Base-by-base conservation (phyloP, 2,888 invertebrate species). In the Salpingus planirostris region DNA sequence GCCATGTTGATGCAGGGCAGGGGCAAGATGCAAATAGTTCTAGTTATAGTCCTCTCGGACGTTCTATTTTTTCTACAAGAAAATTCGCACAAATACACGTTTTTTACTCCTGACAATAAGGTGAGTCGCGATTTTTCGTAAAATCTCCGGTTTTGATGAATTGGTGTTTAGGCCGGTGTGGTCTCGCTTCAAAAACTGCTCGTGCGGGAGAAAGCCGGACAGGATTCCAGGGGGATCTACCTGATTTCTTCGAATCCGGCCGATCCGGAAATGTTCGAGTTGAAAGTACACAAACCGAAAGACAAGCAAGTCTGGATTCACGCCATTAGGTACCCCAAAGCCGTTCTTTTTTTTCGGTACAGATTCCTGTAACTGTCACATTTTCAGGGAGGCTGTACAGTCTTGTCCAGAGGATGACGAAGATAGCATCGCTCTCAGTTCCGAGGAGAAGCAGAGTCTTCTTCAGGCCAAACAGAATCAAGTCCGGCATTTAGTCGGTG, bases 241-340 rank as follows among this genome's bases (percentile, higher is more conserved):
- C 75, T 96, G 32, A 92, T 96, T 50, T 89, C 88, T 44, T 89
- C 90, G 47, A 90, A 90, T 55, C 88, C 90, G 3, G 74, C 80
- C 3, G 87, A 86, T 57, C 93, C 93, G 0, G 95, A 95, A 69
- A 95, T 96, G 93, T 95, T 93, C 60, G 95, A 95, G 60, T 68
- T 96, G 30, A 80, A 92, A 56, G 78, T 81, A 13, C 86, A 88
- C 54, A 77, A 85, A 43, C 90, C 90, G 15, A 88, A 89, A 62
- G 91, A 93, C 53, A 86, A 90, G 57, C 83, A 84, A 54, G 68
- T 76, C 7, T 95, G 95, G 95, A 89, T 93, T 58, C 80, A 83
- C 54, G 78, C 84, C 21, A 83, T 95, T 50, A 74, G 89, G 73
- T 80, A 59, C 45, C 8, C 8, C n/a, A n/a, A n/a, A n/a, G n/a